Evolutionary conservation across 1,140 invertebrate genomes (phyloP).

Genomic region (Apis cerana): DNA sequence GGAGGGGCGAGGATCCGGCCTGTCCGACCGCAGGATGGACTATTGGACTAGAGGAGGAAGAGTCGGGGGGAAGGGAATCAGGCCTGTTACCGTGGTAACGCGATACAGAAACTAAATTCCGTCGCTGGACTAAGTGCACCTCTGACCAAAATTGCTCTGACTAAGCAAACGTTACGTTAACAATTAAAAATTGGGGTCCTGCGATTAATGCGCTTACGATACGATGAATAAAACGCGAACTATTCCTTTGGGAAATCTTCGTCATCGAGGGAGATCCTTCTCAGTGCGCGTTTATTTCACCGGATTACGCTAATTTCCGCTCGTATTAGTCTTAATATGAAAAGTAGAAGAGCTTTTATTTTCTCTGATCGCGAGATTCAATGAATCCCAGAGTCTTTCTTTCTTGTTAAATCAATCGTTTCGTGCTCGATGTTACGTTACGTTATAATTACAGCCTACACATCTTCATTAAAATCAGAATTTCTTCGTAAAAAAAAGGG

Average conservation of each 20-base stretch:
- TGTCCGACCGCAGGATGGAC: slow-evolving; percentile 60
- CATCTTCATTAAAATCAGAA: too few species aligned
- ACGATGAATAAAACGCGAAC: slow-evolving; percentile 30
- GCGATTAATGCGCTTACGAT: slow-evolving; percentile 48
- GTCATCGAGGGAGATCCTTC: too few species aligned
- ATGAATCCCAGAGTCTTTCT: too few species aligned
- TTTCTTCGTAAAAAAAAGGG: too few species aligned
- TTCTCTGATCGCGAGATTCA: too few species aligned
- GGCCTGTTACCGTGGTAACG: slow-evolving; percentile 62
- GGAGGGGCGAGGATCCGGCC: slow-evolving; percentile 43
- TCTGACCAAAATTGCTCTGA: slow-evolving; percentile 55
- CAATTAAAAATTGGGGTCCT: slow-evolving; percentile 57
- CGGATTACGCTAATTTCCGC: too few species aligned
- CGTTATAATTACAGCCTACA: too few species aligned
- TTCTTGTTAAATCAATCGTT: too few species aligned
- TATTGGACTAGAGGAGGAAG: slow-evolving; percentile 42
- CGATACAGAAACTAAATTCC: slow-evolving; percentile 65
- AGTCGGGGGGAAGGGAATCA: slow-evolving; percentile 32
- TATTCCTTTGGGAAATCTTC: neutral
- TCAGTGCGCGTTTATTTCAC: neutral
- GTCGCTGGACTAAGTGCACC: slow-evolving; percentile 60
- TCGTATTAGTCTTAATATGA: too few species aligned
- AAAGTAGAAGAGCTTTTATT: too few species aligned
- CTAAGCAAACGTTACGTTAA: slow-evolving; percentile 63
- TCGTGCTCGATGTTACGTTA: too few species aligned